phyloP scores from a whole-genome alignment of 1,140 invertebrate genomes.

The Babylonia areolata region DNA sequence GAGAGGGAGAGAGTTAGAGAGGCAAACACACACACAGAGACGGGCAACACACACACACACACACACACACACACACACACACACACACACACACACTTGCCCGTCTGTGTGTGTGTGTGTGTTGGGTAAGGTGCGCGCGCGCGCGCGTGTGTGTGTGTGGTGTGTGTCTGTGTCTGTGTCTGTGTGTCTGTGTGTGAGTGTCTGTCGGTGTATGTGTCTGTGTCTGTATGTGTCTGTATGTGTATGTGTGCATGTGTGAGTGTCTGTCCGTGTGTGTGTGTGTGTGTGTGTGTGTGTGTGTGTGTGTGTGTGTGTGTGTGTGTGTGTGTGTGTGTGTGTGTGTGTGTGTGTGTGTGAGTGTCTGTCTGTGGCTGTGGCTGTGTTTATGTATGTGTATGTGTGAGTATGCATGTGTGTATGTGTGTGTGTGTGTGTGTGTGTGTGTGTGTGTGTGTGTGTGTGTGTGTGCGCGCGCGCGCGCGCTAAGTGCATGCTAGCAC shows the following conservation, averaged over 20 bases:
- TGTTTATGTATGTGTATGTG: conserved; percentile 49
- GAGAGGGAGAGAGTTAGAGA: too few species aligned
- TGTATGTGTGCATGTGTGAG: conserved; percentile 17
- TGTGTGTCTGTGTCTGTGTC: background rate
- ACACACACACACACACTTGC: too few species aligned
- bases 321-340: conserved; percentile 28
- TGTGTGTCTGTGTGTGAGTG: background rate
- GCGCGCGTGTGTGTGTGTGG: too few species aligned
- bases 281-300: conserved; percentile 18
- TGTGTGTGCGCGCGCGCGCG: conserved; percentile 3
- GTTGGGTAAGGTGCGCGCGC: too few species aligned
- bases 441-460: conserved; percentile 21
- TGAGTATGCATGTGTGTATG: conserved; percentile 44
- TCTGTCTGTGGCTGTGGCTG: conserved; percentile 35
- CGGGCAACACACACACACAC: too few species aligned
- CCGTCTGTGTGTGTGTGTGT: too few species aligned
- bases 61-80: too few species aligned
- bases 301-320: conserved; percentile 32
- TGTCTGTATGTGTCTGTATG: background rate
- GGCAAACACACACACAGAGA: too few species aligned
- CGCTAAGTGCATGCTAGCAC: too few species aligned
- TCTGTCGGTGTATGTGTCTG: too few species aligned
- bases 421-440: conserved; percentile 33
- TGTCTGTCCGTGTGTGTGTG: conserved; percentile 38
- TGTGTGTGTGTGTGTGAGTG: conserved; percentile 27